Conservation (phyloP, 2,888 invertebrate genomes). For the Ditula angustiorana region DNA sequence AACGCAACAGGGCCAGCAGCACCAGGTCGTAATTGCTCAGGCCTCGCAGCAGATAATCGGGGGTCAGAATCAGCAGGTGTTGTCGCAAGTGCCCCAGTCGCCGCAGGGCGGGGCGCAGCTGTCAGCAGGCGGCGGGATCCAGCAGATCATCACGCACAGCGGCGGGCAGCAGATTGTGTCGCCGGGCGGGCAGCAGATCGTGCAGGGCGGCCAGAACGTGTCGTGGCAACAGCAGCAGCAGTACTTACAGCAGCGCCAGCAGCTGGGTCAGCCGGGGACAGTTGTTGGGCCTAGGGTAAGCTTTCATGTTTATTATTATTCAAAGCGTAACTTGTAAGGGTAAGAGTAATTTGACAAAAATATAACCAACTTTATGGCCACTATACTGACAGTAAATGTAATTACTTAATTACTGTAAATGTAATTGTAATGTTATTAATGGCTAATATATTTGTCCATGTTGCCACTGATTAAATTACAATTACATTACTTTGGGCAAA, state of each 20-base stretch:
- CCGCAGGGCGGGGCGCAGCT: constrained; percentile 70
- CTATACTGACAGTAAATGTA: no score
- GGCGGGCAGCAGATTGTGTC: constrained; percentile 80
- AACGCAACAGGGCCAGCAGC: constrained; percentile 78
- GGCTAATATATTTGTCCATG: no score
- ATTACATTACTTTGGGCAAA: no score
- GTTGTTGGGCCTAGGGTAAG: constrained; percentile 81
- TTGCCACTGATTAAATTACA: no score
- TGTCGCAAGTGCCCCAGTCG: constrained; percentile 77
- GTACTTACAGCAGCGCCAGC: constrained; percentile 80
- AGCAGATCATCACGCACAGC: constrained; percentile 81
- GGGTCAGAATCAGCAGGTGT: constrained; percentile 73
- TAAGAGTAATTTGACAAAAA: no score
- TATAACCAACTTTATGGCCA: no score
- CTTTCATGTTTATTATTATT: constrained; percentile 1
- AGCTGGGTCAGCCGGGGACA: constrained; percentile 77
- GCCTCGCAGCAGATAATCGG: constrained; percentile 79
- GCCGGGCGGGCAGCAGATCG: constrained; percentile 76
- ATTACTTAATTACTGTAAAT: no score
- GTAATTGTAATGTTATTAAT: no score
- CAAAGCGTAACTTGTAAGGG: no score
- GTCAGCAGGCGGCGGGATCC: constrained; percentile 71
- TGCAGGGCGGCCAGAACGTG: constrained; percentile 78
- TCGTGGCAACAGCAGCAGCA: constrained; percentile 80
- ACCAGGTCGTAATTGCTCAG: constrained; percentile 80